Base-by-base conservation (phyloP, 2,888 invertebrate species). In the Athalia rosae region DNA sequence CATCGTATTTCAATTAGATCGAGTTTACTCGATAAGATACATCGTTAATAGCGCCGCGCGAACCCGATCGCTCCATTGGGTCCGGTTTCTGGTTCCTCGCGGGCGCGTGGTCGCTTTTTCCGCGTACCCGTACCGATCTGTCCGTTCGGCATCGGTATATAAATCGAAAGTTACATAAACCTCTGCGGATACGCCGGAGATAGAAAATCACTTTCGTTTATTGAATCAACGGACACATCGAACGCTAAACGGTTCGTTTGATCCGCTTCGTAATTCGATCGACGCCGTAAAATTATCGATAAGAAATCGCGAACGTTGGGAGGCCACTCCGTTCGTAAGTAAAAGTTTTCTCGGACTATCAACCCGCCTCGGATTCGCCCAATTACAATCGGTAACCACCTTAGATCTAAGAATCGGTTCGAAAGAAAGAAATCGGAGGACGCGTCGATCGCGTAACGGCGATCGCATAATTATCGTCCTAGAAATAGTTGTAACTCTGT, bases 181-280 rank as follows among this genome's bases (percentile, higher is more conserved):
- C 28, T 11, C 62, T 41, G 8, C 4, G 28, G 47, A n/a, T 79
- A 61, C 62, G 78, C 62, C 77, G 67, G 59, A 79, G 78, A 13
- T 77, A 79, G 82, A 84, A 84, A 85, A 85, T 85, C 84, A 84
- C 81, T 84, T 83, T 83, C 82, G 81, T 80, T 83, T 86, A 85
- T 86, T 84, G n/a, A n/a, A n/a, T n/a, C n/a, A n/a, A n/a, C n/a
- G n/a, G n/a, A n/a, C n/a, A n/a, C n/a, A n/a, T n/a, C n/a, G n/a
- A n/a, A n/a, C n/a, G n/a, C n/a, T n/a, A 83, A 85, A 84, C 82
- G 84, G 83, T 85, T 83, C 83, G 82, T 83, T 81, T 84, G 80
- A 80, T 81, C 77, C 82, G 79, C 79, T 80, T 82, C 80, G 82
- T 86, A 84, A 86, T 86, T 86, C 84, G 85, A 82, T 79, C 82